phyloP scores from a whole-genome alignment of 2,888 invertebrate species.

The Eupithecia pulchellata region DNA sequence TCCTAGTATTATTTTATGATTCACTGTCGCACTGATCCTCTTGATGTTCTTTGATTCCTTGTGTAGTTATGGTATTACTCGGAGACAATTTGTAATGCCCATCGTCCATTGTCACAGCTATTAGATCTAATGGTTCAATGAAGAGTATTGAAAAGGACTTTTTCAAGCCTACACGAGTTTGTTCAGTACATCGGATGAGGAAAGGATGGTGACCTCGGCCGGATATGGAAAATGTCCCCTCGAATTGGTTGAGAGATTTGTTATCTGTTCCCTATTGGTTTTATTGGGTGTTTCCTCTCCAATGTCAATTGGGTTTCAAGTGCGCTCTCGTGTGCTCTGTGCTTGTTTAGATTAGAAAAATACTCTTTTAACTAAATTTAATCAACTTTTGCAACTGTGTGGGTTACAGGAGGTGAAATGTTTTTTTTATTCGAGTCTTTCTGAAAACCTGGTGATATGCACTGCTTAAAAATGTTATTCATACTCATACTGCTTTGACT shows the following conservation, averaged over 20 bases:
- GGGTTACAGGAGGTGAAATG: neutral
- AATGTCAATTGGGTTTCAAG: conserved; percentile 54
- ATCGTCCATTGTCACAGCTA: conserved; percentile 81
- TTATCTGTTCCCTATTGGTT: conserved; percentile 61
- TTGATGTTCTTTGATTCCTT: conserved; percentile 25
- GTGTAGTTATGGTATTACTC: conserved; percentile 45
- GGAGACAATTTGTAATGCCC: conserved; percentile 81
- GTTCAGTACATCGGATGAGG: conserved; percentile 63
- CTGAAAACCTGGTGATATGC: no score
- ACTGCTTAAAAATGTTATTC: neutral
- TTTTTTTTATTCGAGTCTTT: neutral
- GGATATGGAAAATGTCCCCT: conserved; percentile 81
- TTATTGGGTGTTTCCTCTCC: conserved; percentile 70
- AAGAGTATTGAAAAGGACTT: conserved; percentile 80
- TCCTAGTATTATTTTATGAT: conserved; percentile 59
- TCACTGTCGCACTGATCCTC: conserved; percentile 18
- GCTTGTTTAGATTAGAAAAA: conserved; percentile 24
- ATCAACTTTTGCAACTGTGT: neutral
- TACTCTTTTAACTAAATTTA: neutral
- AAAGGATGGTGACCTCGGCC: conserved; percentile 73
- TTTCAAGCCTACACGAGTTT: conserved; percentile 71
- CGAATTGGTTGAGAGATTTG: conserved; percentile 74
- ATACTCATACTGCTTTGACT: neutral
- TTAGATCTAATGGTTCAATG: conserved; percentile 80
- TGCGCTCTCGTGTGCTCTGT: conserved; percentile 30